Conservation (phyloP, 2,797 vertebrate genomes). For the Lindbergichthys nudifrons region DNA sequence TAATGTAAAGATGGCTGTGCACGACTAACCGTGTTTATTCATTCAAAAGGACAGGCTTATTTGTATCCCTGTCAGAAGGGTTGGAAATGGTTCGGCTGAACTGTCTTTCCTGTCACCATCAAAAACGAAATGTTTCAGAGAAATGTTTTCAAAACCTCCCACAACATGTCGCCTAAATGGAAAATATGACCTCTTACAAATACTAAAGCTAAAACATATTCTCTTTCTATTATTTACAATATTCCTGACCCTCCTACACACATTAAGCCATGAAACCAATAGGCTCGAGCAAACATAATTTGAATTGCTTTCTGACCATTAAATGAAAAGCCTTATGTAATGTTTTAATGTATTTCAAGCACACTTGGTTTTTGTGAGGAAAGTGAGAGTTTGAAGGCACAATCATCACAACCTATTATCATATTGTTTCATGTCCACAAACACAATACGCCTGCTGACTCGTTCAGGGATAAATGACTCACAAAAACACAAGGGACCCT, state of each 20-base stretch:
- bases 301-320: slow-evolving; percentile 1
- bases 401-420: neutral
- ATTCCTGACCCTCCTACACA: slow-evolving; percentile 16
- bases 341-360: slow-evolving; percentile 2
- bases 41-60: too few relatives aligned
- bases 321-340: slow-evolving; percentile 12
- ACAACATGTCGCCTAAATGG: slow-evolving; percentile 25
- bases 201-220: slow-evolving; percentile 8
- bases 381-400: slow-evolving; percentile 4
- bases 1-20: too few relatives aligned
- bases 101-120: too few relatives aligned
- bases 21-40: too few relatives aligned
- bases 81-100: too few relatives aligned
- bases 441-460: neutral
- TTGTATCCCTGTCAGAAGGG: too few relatives aligned
- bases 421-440: neutral
- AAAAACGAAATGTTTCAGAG: too few relatives aligned
- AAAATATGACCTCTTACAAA: slow-evolving; percentile 17
- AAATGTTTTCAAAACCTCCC: slow-evolving; percentile 6
- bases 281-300: neutral
- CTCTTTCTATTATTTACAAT: neutral
- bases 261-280: slow-evolving; percentile 17
- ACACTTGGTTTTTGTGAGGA: neutral
- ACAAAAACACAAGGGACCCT: slow-evolving; percentile 15
- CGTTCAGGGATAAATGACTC: slow-evolving; percentile 1